These are phyloP conservation scores for Eretmodus cyanostictus DNA, from an alignment of 2,113 vertebrate genomes.

Conservation along the genomic window DNA sequence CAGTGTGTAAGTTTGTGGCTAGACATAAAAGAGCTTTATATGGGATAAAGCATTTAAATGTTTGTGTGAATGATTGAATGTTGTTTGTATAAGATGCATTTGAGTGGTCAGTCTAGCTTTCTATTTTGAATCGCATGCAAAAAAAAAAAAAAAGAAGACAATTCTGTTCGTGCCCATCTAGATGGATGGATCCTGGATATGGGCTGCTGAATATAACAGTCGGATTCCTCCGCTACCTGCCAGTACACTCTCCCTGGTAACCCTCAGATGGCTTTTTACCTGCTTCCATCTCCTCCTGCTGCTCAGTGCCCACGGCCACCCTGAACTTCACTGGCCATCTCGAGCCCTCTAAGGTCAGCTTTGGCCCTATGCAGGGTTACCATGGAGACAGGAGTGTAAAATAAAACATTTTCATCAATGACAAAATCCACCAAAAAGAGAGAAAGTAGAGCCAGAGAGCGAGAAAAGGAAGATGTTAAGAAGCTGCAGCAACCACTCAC, in stretches of 20 bases:
- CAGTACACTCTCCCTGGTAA: background rate
- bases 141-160: background rate
- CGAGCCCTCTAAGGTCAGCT: background rate
- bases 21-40: background rate
- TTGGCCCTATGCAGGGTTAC: background rate
- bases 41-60: background rate
- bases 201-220: background rate
- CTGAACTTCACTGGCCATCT: background rate
- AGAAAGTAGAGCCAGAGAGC: background rate
- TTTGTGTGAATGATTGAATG: background rate
- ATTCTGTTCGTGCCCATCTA: background rate
- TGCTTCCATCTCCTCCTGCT: background rate
- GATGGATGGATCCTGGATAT: background rate
- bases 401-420: conserved; percentile 11
- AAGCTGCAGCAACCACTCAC: background rate
- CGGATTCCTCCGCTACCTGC: background rate
- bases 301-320: background rate
- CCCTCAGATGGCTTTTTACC: conserved; percentile 7
- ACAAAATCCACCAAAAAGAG: background rate
- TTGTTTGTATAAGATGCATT: background rate
- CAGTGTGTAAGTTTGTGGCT: background rate
- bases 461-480: background rate
- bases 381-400: conserved; percentile 14
- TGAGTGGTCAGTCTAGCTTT: background rate
- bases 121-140: background rate